These are phyloP conservation scores for Oxyteleia sp. DNA, from an alignment of 2,888 invertebrate genomes.

Conservation along the genomic window DNA sequence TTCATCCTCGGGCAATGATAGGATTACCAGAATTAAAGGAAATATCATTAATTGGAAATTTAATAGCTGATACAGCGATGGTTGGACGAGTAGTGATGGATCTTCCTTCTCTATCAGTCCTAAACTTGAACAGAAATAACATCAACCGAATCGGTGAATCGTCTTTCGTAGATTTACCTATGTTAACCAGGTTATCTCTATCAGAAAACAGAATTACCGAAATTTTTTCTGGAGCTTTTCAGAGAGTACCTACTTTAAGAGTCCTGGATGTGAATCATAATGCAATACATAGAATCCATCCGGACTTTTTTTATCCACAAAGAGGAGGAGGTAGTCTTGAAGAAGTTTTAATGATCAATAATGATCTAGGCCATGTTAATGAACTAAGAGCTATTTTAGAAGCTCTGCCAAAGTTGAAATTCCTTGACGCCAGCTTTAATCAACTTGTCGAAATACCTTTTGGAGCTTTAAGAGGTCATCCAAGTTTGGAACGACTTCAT, in stretches of 20 bases:
- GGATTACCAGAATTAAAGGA: constrained; percentile 92
- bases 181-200: constrained; percentile 90
- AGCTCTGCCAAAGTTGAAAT: constrained; percentile 92
- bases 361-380: constrained; percentile 92
- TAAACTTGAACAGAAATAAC: constrained; percentile 92
- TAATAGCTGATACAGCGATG: constrained; percentile 93
- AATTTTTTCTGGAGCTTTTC: constrained; percentile 93
- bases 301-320: constrained; percentile 92
- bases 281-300: constrained; percentile 92
- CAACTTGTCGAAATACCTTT: too few species aligned
- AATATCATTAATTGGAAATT: constrained; percentile 91
- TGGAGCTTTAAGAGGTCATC: too few species aligned
- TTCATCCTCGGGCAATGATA: constrained; percentile 93
- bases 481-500: too few species aligned
- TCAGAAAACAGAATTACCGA: constrained; percentile 93
- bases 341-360: constrained; percentile 92
- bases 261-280: constrained; percentile 93
- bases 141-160: constrained; percentile 92
- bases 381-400: constrained; percentile 93
- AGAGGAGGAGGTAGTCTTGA: constrained; percentile 92
- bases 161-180: constrained; percentile 93
- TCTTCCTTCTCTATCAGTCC: constrained; percentile 91
- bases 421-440: constrained; percentile 94
- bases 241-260: constrained; percentile 92
- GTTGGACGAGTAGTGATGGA: constrained; percentile 93